Conservation (phyloP, 2,797 vertebrate genomes). For the Rhinichthys osculus region DNA sequence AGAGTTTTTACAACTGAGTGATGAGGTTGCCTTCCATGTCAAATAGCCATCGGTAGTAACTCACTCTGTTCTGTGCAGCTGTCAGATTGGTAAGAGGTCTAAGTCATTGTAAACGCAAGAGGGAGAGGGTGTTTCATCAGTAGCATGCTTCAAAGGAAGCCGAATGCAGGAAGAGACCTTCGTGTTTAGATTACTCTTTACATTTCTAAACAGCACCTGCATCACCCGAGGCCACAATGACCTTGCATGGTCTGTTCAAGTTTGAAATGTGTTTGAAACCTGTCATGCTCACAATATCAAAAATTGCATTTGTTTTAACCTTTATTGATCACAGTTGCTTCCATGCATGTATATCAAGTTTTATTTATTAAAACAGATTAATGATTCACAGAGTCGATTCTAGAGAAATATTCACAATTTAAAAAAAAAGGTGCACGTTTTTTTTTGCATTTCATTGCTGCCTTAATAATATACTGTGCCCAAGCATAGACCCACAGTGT, state of each 20-base stretch:
- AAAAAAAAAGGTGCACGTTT: too few relatives aligned
- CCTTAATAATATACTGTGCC: background rate
- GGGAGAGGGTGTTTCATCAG: constrained; percentile 52
- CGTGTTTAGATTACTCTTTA: constrained; percentile 39
- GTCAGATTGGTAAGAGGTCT: constrained; percentile 51
- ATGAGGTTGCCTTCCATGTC: constrained; percentile 54
- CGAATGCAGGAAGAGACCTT: background rate
- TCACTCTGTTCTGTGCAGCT: constrained; percentile 40
- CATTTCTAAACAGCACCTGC: constrained; percentile 37
- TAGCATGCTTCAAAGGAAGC: constrained; percentile 50
- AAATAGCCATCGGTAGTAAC: constrained; percentile 17
- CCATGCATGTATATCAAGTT: background rate
- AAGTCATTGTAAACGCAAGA: constrained; percentile 30
- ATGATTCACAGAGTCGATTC: background rate
- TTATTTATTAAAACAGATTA: background rate
- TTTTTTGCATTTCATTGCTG: background rate
- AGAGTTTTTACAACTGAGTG: constrained; percentile 31
- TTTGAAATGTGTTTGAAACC: constrained; percentile 33
- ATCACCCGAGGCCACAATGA: constrained; percentile 32
- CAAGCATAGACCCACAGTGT: background rate
- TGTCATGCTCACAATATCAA: background rate
- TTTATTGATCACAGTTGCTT: background rate
- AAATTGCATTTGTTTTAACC: background rate
- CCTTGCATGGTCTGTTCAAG: constrained; percentile 24
- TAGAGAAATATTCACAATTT: background rate